Evolutionary conservation across 1,140 invertebrate genomes (phyloP).

Genomic region (Brachionus plicatilis): DNA sequence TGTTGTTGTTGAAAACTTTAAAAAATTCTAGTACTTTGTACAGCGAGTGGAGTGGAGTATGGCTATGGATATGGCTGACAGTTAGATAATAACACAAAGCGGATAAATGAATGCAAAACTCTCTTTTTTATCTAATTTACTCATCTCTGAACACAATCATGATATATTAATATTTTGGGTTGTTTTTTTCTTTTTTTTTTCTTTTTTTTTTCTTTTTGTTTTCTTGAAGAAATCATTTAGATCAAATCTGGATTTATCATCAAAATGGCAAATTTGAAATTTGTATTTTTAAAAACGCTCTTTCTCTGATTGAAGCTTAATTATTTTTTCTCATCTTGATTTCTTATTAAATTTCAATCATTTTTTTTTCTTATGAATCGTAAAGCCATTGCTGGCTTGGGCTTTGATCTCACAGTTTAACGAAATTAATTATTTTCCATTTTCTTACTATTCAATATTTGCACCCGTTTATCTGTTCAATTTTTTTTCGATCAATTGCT

Average conservation of each 20-base stretch:
- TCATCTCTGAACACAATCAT: background rate
- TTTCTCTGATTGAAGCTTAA: constrained; percentile 25
- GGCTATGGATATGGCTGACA: background rate
- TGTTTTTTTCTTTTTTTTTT: background rate
- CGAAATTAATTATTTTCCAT: background rate
- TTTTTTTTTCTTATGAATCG: background rate
- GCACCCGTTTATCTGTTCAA: background rate
- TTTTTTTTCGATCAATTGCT: background rate
- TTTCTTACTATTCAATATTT: background rate
- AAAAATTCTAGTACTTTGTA: background rate
- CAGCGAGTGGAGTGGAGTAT: background rate
- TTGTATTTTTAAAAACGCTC: background rate
- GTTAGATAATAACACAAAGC: background rate
- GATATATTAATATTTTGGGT: background rate
- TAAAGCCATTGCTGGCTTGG: background rate
- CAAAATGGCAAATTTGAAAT: constrained; percentile 1
- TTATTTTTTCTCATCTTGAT: constrained; percentile 35
- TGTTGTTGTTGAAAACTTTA: background rate
- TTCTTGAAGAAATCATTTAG: background rate
- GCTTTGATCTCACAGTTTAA: background rate
- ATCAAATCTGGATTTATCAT: constrained; percentile 34
- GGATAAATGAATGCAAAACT: background rate
- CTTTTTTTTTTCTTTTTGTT: background rate
- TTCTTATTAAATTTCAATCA: constrained; percentile 34
- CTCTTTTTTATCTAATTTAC: background rate